Conservation (phyloP, 92 coral and sea anemone species). For the Palythoa grandis region DNA sequence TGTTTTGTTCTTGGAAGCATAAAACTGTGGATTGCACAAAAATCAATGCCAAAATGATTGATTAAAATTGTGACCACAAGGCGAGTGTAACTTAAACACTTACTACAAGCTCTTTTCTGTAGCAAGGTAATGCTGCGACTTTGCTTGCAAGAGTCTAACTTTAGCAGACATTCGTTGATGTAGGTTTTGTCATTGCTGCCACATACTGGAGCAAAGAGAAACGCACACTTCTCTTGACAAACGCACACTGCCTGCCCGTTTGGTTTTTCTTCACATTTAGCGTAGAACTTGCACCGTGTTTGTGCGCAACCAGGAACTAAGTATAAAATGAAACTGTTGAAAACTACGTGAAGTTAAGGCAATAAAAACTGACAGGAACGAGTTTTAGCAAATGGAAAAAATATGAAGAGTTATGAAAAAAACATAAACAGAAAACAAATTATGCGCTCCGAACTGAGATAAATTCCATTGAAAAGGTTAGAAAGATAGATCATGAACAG, state of each 20-base stretch:
- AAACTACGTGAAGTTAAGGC: background rate
- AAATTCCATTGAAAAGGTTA: too few relatives aligned
- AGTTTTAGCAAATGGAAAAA: background rate
- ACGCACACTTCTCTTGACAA: slow-evolving; percentile 70
- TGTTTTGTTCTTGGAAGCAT: too few relatives aligned
- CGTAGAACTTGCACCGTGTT: slow-evolving; percentile 80
- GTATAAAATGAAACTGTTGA: background rate
- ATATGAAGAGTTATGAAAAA: background rate
- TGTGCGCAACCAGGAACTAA: slow-evolving; percentile 77
- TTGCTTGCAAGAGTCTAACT: slow-evolving; percentile 83
- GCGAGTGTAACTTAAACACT: slow-evolving; percentile 31
- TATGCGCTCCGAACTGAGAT: too few relatives aligned
- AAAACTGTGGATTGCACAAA: background rate
- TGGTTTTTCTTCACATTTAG: slow-evolving; percentile 77
- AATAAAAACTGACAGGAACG: background rate
- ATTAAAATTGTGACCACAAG: background rate
- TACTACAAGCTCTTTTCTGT: slow-evolving; percentile 92
- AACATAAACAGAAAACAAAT: background rate
- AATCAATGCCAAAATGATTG: background rate
- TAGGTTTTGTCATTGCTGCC: slow-evolving; percentile 96
- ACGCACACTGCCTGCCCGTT: slow-evolving; percentile 83
- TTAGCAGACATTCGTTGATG: slow-evolving; percentile 87
- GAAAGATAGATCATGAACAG: too few relatives aligned
- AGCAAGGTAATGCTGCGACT: slow-evolving; percentile 69
- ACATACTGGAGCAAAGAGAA: slow-evolving; percentile 87